Percentiles rank a stretch among this genome's conserved stretches.
Evolutionary conservation across 2,113 vertebrate genomes (phyloP).

Genomic region (Istiophorus platypterus): DNA sequence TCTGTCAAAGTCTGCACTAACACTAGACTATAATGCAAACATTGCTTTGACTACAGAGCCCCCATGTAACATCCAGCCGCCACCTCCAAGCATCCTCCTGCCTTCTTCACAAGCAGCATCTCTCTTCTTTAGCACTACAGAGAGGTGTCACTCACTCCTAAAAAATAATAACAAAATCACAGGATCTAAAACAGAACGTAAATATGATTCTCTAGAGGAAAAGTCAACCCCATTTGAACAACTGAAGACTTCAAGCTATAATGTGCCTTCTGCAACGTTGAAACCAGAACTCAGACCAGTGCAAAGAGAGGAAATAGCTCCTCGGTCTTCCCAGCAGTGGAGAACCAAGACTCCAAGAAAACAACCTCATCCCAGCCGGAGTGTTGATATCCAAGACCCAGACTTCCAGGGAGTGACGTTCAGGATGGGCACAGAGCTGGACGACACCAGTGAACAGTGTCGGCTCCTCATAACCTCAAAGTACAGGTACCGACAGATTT

Average conservation of each 20-base stretch:
- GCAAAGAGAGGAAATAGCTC: slow-evolving; percentile 11
- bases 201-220: neutral
- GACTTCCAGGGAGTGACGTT: slow-evolving; percentile 87
- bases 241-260: neutral
- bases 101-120: slow-evolving; percentile 9
- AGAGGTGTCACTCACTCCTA: neutral
- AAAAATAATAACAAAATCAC: neutral
- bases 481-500: slow-evolving; percentile 83
- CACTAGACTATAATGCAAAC: slow-evolving; percentile 75
- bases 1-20: slow-evolving; percentile 25
- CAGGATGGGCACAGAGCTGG: slow-evolving; percentile 83
- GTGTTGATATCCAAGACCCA: slow-evolving; percentile 84
- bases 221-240: neutral
- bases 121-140: slow-evolving; percentile 2
- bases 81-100: neutral
- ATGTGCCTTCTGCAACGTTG: slow-evolving; percentile 16
- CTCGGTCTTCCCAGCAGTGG: neutral
- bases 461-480: slow-evolving; percentile 85
- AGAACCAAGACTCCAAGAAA: slow-evolving; percentile 83
- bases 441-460: slow-evolving; percentile 75
- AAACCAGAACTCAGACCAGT: slow-evolving; percentile 24
- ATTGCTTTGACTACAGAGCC: slow-evolving; percentile 38
- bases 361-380: slow-evolving; percentile 83
- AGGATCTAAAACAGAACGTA: slow-evolving; percentile 6
- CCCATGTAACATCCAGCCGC: neutral